phyloP scores from a whole-genome alignment of 2,888 invertebrate genomes.

The Neoscelio sp. region DNA sequence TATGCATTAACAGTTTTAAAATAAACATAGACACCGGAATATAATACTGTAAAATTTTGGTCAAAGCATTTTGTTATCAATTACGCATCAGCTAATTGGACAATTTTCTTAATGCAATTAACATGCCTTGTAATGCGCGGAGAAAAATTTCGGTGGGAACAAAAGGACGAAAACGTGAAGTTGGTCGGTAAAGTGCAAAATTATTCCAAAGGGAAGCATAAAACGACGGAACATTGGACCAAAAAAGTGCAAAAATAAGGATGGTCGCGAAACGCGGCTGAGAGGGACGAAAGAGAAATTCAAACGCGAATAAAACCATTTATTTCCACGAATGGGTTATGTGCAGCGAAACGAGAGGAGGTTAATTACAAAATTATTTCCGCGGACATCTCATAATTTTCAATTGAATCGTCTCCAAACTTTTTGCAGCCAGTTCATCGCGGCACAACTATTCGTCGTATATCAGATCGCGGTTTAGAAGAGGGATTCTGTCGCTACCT shows the following conservation, averaged over 20 bases:
- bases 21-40: too few relatives aligned
- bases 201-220: slow-evolving; percentile 29
- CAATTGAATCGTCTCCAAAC: slow-evolving; percentile 45
- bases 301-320: slow-evolving; percentile 25
- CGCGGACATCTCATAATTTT: slow-evolving; percentile 59
- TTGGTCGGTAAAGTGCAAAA: slow-evolving; percentile 8
- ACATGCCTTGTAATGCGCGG: not conserved
- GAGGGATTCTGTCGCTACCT: slow-evolving; percentile 30
- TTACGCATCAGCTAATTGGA: not conserved
- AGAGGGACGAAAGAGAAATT: slow-evolving; percentile 20
- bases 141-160: not conserved
- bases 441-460: slow-evolving; percentile 18
- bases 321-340: slow-evolving; percentile 15
- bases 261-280: not conserved
- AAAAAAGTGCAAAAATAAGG: not conserved
- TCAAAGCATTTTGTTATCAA: too few relatives aligned
- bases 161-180: slow-evolving; percentile 1
- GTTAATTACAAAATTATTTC: slow-evolving; percentile 61
- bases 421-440: slow-evolving; percentile 33
- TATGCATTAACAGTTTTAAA: too few relatives aligned
- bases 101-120: slow-evolving; percentile 13
- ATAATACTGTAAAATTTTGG: too few relatives aligned
- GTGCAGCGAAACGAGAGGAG: slow-evolving; percentile 38
- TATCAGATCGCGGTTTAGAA: slow-evolving; percentile 28
- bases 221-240: not conserved